Percentiles rank a stretch among this genome's conserved stretches.
These are phyloP conservation scores for Heteromurus nitidus DNA, from an alignment of 2,888 invertebrate species.

Conservation along the genomic window DNA sequence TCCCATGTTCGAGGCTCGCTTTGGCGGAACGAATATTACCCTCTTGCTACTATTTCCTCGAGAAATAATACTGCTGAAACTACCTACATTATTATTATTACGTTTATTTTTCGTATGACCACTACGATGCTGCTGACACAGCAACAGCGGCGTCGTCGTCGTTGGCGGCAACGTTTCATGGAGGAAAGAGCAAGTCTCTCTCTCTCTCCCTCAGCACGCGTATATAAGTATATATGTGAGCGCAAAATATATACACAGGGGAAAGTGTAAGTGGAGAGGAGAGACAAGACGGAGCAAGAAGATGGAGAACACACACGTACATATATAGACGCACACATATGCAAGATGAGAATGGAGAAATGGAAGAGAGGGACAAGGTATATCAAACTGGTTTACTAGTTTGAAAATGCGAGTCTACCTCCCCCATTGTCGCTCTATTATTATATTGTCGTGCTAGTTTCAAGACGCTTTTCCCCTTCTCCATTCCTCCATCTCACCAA, in stretches of 20 bases:
- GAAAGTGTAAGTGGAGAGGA: not conserved
- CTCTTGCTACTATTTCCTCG: slow-evolving; percentile 37
- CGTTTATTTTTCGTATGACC: slow-evolving; percentile 43
- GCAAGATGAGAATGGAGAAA: not conserved
- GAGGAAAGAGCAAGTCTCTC: too few species aligned
- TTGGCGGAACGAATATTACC: slow-evolving; percentile 43
- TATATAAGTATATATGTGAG: not conserved
- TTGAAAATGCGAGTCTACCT: slow-evolving; percentile 32
- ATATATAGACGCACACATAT: too few species aligned
- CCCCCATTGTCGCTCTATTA: slow-evolving; percentile 36
- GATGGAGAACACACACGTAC: too few species aligned
- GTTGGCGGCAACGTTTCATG: not conserved
- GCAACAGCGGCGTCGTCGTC: slow-evolving; percentile 26
- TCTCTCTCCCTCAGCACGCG: too few species aligned
- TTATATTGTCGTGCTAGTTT: not conserved
- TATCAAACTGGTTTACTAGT: slow-evolving; percentile 10
- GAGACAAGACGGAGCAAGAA: not conserved
- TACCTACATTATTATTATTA: slow-evolving; percentile 54
- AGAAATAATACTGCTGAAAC: slow-evolving; percentile 23
- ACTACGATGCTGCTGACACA: slow-evolving; percentile 57
- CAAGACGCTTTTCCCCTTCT: not conserved
- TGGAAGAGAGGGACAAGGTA: not conserved
- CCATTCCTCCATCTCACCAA: not conserved
- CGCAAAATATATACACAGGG: not conserved
- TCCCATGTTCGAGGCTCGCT: slow-evolving; percentile 23